These are phyloP conservation scores for Drosophila pectinifera DNA, from an alignment of 1,140 invertebrate species.

Conservation along the genomic window DNA sequence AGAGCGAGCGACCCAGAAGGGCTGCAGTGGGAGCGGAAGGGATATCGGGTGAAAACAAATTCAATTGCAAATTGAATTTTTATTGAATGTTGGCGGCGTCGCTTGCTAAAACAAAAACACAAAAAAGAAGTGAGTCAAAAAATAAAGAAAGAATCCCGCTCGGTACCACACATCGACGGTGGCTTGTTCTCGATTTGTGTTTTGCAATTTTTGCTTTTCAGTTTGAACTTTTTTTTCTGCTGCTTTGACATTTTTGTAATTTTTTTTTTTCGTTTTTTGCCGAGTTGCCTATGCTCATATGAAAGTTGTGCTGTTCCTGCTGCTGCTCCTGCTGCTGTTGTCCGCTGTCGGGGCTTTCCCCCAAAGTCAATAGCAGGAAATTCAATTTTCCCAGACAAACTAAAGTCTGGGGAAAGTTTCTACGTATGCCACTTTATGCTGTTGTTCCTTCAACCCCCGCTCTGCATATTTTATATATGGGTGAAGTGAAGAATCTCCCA, in stretches of 20 bases:
- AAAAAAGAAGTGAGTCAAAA: constrained; percentile 16
- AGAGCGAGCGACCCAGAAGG: constrained; percentile 1
- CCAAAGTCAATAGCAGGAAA: constrained; percentile 64
- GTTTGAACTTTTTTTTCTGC: constrained; percentile 36
- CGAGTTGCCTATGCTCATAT: constrained; percentile 49
- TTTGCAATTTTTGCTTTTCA: constrained; percentile 39
- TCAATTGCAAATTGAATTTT: constrained; percentile 81
- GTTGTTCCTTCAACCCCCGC: constrained; percentile 15
- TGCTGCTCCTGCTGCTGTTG: constrained; percentile 1
- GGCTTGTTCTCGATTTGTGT: constrained; percentile 46
- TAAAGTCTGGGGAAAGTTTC: constrained; percentile 59
- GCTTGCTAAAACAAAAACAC: constrained; percentile 44
- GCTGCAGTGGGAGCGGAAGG: neutral
- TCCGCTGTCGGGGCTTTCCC: constrained; percentile 37
- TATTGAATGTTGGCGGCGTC: constrained; percentile 74
- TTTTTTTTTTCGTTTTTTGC: constrained; percentile 19
- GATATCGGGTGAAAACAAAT: constrained; percentile 71
- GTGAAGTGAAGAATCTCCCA: constrained; percentile 44
- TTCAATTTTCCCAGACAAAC: constrained; percentile 68
- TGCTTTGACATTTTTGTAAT: constrained; percentile 60
- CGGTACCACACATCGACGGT: constrained; percentile 26
- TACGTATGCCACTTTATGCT: constrained; percentile 12
- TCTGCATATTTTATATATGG: constrained; percentile 60
- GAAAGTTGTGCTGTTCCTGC: constrained; percentile 42
- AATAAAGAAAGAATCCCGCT: constrained; percentile 16